Conservation (phyloP, 2,113 vertebrate genomes). For the Hypocryptadius cinnamomeus region DNA sequence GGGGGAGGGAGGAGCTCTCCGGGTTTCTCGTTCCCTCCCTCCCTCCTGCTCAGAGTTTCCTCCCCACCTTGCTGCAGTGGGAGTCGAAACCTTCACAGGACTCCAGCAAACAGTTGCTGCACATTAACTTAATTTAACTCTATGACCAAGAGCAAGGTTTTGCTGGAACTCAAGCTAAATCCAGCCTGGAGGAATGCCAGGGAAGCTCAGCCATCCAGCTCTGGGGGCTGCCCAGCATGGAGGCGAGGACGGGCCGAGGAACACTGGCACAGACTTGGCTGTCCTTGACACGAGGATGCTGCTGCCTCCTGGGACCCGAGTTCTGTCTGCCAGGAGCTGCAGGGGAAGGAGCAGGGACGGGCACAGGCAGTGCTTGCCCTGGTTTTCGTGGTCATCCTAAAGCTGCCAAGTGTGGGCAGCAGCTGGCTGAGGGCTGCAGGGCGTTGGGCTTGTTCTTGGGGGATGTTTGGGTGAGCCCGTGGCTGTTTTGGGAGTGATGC, state of each 20-base stretch:
- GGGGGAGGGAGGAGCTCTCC: neutral
- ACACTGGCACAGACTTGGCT: neutral
- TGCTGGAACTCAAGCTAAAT: neutral
- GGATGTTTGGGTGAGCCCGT: neutral
- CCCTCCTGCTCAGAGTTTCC: neutral
- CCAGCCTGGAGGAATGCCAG: conserved; percentile 9
- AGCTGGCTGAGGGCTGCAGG: neutral
- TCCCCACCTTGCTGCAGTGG: neutral
- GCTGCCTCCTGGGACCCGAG: neutral
- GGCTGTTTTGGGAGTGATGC: neutral
- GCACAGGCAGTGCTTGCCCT: neutral
- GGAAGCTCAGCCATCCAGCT: neutral
- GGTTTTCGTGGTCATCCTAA: neutral
- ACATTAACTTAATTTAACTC: neutral
- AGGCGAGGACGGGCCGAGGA: neutral
- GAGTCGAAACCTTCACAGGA: neutral
- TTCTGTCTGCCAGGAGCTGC: neutral
- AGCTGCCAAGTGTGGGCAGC: neutral
- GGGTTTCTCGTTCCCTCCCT: neutral
- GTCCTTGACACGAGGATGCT: conserved; percentile 10
- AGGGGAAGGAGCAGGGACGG: neutral
- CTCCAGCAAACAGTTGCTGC: neutral
- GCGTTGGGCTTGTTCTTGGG: accelerated
- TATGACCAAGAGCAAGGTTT: neutral
- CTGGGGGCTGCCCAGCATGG: neutral